A percentile compares a stretch with the other conserved stretches of the same genome.
These are phyloP conservation scores for Phoenicopterus ruber DNA, from an alignment of 2,113 vertebrate genomes.

Conservation along the genomic window DNA sequence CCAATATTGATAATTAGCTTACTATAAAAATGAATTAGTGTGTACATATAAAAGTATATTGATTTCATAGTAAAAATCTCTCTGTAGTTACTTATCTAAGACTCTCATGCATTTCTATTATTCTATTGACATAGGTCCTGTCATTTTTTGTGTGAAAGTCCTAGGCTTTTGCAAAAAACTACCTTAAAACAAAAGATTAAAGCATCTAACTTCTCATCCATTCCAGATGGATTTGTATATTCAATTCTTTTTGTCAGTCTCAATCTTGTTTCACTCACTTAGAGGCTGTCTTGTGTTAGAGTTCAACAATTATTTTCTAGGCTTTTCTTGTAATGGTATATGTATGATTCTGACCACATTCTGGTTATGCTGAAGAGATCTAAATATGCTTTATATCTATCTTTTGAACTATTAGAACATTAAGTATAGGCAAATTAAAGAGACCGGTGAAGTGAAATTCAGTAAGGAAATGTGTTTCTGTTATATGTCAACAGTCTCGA, in stretches of 20 bases:
- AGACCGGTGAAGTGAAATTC: neutral
- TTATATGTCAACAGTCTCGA: neutral
- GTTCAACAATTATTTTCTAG: neutral
- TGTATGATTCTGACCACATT: neutral
- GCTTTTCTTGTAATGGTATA: neutral
- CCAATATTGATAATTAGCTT: neutral
- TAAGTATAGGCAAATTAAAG: neutral
- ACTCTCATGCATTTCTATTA: neutral
- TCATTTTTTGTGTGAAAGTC: neutral
- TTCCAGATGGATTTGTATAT: neutral
- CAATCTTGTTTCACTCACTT: neutral
- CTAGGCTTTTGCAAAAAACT: neutral
- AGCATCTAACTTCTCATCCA: neutral
- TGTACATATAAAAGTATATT: neutral
- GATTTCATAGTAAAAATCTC: neutral
- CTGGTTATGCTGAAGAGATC: neutral
- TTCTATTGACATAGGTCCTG: neutral
- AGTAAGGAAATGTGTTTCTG: neutral
- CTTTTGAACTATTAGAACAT: neutral
- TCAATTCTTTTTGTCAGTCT: neutral
- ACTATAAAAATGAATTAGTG: neutral
- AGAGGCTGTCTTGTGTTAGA: neutral
- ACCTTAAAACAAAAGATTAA: neutral
- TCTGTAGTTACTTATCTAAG: neutral
- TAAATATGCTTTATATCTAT: neutral